Conservation (phyloP, 2,888 invertebrate species). For the Diarsia rubi region DNA sequence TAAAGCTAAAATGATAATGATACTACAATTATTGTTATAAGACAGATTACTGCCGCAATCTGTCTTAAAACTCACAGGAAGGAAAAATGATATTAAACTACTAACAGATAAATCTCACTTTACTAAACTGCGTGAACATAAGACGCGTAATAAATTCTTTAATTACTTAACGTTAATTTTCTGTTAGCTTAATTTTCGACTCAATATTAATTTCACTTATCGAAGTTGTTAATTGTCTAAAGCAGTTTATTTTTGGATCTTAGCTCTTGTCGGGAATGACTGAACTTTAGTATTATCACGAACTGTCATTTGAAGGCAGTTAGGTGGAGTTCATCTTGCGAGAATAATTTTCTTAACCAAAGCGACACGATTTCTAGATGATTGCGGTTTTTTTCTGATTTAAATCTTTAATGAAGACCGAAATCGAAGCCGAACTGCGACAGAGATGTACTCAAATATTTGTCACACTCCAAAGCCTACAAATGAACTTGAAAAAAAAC, state of each 20-base stretch:
- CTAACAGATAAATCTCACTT: constrained; percentile 27
- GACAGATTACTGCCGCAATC: not conserved
- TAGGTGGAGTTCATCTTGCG: constrained; percentile 8
- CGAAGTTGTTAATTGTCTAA: constrained; percentile 54
- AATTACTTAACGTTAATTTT: constrained; percentile 53
- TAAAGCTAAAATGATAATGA: not conserved
- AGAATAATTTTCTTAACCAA: not conserved
- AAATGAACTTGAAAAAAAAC: too few species aligned
- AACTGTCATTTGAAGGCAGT: constrained; percentile 23
- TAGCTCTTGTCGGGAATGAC: constrained; percentile 2
- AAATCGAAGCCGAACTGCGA: too few species aligned
- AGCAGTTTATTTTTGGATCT: constrained; percentile 55
- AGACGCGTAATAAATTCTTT: constrained; percentile 42
- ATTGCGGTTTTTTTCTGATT: not conserved
- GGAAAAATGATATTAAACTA: not conserved
- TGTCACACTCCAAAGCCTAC: not conserved
- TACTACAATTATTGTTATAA: not conserved
- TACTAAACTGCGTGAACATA: constrained; percentile 18
- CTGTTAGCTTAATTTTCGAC: constrained; percentile 48
- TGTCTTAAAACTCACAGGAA: not conserved
- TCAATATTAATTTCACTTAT: constrained; percentile 61
- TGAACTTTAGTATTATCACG: constrained; percentile 35
- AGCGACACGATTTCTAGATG: not conserved
- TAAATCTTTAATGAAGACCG: too few species aligned
- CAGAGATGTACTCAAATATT: not conserved